Percentiles rank a stretch among this genome's conserved stretches.
Evolutionary conservation across 2,113 vertebrate genomes (phyloP).

Genomic region (Furnarius figulus): DNA sequence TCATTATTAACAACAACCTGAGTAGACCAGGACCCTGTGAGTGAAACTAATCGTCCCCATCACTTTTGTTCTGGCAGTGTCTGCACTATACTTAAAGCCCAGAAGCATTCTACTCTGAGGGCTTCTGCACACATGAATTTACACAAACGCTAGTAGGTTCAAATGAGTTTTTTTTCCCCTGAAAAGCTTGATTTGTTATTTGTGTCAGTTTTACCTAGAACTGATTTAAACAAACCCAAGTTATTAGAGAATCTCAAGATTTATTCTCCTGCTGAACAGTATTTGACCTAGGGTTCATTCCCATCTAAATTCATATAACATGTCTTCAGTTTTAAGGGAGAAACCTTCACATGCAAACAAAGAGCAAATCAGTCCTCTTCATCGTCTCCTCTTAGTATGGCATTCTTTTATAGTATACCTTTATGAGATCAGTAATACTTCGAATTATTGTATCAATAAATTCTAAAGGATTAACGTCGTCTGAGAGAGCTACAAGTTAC

Average conservation of each 20-base stretch:
- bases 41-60: not conserved
- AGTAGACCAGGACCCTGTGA: accelerated
- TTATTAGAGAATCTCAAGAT: not conserved
- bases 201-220: not conserved
- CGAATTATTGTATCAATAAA: not conserved
- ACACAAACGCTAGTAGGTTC: not conserved
- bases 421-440: not conserved
- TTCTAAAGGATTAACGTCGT: not conserved
- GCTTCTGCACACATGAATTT: not conserved
- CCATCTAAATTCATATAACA: not conserved
- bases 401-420: not conserved
- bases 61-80: not conserved
- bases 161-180: not conserved
- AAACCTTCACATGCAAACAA: not conserved
- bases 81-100: not conserved
- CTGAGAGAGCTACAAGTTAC: not conserved
- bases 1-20: not conserved
- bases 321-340: not conserved
- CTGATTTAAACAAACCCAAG: not conserved
- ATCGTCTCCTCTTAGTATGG: not conserved
- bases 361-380: not conserved
- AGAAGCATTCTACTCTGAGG: not conserved
- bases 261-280: accelerated
- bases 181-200: not conserved
- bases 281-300: not conserved